These are phyloP conservation scores for Arge pagana DNA, from an alignment of 2,888 invertebrate genomes.

Conservation along the genomic window DNA sequence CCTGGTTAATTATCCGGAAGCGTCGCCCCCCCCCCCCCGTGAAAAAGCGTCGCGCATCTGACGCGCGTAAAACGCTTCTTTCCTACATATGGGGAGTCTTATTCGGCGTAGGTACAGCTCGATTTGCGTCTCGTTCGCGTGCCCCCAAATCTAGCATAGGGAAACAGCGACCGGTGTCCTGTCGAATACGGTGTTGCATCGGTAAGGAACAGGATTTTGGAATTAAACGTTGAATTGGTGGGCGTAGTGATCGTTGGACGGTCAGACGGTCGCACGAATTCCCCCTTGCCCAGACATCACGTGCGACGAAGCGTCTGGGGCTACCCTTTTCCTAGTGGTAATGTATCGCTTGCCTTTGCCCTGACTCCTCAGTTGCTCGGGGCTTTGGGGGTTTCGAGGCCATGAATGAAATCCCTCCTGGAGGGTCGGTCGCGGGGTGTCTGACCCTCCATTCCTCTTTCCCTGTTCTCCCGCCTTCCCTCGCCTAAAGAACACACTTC, in stretches of 20 bases:
- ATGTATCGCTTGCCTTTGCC: conserved; percentile 49
- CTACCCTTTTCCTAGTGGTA: conserved; percentile 50
- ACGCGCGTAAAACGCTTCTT: conserved; percentile 27
- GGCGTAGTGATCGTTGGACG: conserved; percentile 15
- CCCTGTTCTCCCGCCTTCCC: conserved; percentile 28
- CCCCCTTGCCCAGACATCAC: conserved; percentile 47
- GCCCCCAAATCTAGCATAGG: too few species aligned
- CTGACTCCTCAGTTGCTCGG: conserved; percentile 34
- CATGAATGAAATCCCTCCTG: conserved; percentile 58
- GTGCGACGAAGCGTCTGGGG: conserved; percentile 35
- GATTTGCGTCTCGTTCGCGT: too few species aligned
- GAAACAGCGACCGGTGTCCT: too few species aligned
- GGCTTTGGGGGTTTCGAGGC: conserved; percentile 35
- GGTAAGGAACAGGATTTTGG: not conserved
- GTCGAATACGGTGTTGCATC: too few species aligned
- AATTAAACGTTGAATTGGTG: conserved; percentile 33
- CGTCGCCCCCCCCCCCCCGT: conserved; percentile 38
- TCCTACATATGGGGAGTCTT: too few species aligned
- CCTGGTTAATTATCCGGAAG: conserved; percentile 46
- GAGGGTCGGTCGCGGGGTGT: conserved; percentile 52
- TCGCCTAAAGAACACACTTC: conserved; percentile 43
- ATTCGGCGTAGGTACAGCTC: too few species aligned
- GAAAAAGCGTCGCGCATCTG: conserved; percentile 18
- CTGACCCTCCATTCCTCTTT: conserved; percentile 49
- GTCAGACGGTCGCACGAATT: conserved; percentile 33